Conservation (phyloP, 1,140 invertebrate species). For the Dinothrombium tinctorium region DNA sequence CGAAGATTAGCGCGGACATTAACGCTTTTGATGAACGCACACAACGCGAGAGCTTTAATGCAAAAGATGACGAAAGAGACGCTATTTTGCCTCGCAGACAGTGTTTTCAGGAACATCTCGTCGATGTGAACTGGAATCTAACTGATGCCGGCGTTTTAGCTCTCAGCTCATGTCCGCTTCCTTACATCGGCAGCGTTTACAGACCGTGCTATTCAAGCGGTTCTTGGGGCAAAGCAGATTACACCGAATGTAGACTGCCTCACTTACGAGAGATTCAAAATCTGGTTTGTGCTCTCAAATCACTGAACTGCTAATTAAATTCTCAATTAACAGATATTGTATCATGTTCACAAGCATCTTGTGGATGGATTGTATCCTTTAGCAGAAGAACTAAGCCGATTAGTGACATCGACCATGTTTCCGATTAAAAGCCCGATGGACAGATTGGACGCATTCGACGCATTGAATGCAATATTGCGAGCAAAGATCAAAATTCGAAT, state of each 20-base stretch:
- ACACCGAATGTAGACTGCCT: constrained; percentile 12
- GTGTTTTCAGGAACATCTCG: not conserved
- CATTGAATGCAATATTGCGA: constrained; percentile 7
- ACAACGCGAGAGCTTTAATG: too few species aligned
- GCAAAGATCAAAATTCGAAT: not conserved
- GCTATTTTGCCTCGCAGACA: not conserved
- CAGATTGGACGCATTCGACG: constrained; percentile 7
- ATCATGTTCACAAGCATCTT: constrained; percentile 14
- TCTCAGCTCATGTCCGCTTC: constrained; percentile 9
- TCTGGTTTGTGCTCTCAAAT: constrained; percentile 13
- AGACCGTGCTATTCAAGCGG: constrained; percentile 13
- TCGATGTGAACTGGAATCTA: constrained; percentile 8
- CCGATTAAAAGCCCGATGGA: constrained; percentile 9
- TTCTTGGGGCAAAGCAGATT: constrained; percentile 12
- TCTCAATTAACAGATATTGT: constrained; percentile 11
- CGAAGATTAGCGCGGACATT: too few species aligned
- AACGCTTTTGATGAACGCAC: too few species aligned
- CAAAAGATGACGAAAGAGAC: not conserved
- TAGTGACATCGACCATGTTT: not conserved
- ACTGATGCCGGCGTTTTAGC: constrained; percentile 12
- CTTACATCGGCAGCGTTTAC: constrained; percentile 13
- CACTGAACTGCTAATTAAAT: too few species aligned
- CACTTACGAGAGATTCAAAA: constrained; percentile 11
- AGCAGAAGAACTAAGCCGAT: constrained; percentile 11
- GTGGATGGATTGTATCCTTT: constrained; percentile 11